Evolutionary conservation across 2,888 invertebrate genomes (phyloP), one percentile per base, ranked within the genome.

Genomic region (Drosophila mulleri): DNA sequence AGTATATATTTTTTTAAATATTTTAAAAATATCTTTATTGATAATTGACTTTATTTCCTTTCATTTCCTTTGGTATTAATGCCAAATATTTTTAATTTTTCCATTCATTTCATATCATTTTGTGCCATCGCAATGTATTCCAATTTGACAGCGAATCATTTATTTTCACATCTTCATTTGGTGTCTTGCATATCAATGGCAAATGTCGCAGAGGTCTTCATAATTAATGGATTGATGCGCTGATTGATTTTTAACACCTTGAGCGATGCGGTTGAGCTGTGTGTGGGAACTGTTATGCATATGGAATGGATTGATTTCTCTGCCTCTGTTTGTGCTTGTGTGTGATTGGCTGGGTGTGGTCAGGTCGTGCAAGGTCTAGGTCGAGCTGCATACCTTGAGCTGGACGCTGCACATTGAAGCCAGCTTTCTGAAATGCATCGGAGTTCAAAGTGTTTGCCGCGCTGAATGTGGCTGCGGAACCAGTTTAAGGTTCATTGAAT

Each of bases 321-420:
- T 37, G 1, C 26, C 26, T 23, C 11, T 23, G 1, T 20, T 11
- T 12, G 1, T 18, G 7, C 26, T 0, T 20, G 0, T 20, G 18
- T 20, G 3, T 20, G 41, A 29, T 32, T n/a, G 50, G 7, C 6
- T 59, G 60, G 65, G 85, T 69, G 84, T 76, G 76, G 68, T 65
- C 61, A 54, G 66, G 26, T 78, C 72, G 84, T 81, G 89, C 84
- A 89, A 89, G 89, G 84, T 83, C 87, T 83, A 72, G 80, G 75
- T 72, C 78, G 74, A 62, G 65, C 8, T 9, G 29, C 29, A 75
- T 74, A 66, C 72, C 29, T 61, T 53, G 20, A 50, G 5, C 5
- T 18, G 29, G 29, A 29, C 7, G 44, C 45, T 52, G 75, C 71
- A 83, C 89, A 88, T 65, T 83, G 89, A 39, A 3, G 16, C 52